Base-by-base conservation (phyloP, 2,797 vertebrate species). In the Poeciliopsis presidionis region DNA sequence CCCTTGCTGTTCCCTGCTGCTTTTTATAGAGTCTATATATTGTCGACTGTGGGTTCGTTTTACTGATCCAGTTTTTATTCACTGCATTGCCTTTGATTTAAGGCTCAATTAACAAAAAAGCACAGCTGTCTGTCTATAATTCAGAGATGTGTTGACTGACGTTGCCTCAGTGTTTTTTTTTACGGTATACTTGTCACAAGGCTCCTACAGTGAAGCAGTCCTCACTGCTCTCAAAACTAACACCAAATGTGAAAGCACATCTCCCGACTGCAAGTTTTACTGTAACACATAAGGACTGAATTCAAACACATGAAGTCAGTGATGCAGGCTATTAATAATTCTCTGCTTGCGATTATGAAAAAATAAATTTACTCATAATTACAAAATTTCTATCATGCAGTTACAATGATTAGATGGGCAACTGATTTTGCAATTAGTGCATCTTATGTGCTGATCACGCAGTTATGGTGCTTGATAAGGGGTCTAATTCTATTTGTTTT, bases 21-120 rank as follows among this genome's bases (percentile, higher is more conserved):
- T 84, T 91, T 67, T 90, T 87, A 90, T 83, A 72, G 79, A 43
- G 28, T 82, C 72, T 84, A 87, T 92, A 91, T 90, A 91, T 91
- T 77, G 78, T 85, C 72, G 80, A 74, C 76, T 73, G 72, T 89
- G 85, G 83, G 87, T 84, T 88, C 72, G 57, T 87, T 91, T 89
- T 57, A 80, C 70, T 86, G 77, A 73, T 78, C 75, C 81, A 28
- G n/a, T 79, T 85, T 67, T 78, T 80, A 86, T 77, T 87, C 85
- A 81, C 65, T 75, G 70, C 49, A 45, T 77, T 59, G 69, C 63
- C 72, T 89, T 90, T 92, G 92, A 93, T 93, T 94, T 94, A 94
- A 91, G 80, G 86, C 69, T 80, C 89, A 95, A 94, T 94, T 94
- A 95, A 88, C 77, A 84, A 82, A 91, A 92, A 87, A 88, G 91